phyloP scores from a whole-genome alignment of 2,888 invertebrate species.

The Proisotoma minuta region DNA sequence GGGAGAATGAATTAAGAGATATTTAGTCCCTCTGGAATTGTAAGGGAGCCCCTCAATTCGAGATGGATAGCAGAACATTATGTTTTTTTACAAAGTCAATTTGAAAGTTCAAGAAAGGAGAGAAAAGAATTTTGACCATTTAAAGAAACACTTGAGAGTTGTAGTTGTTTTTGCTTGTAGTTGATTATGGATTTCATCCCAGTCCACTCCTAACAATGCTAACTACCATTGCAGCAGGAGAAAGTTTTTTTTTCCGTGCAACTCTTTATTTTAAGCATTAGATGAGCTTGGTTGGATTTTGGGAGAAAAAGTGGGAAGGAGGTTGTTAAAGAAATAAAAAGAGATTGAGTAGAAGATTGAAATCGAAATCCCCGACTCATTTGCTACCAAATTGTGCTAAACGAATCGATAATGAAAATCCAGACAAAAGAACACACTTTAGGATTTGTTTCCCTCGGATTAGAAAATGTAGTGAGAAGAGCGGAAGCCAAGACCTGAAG shows the following conservation, averaged over 20 bases:
- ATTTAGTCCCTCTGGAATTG: too few relatives aligned
- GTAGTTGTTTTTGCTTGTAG: not conserved
- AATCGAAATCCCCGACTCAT: slow-evolving; percentile 32
- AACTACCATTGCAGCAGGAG: not conserved
- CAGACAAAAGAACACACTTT: not conserved
- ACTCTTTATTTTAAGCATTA: not conserved
- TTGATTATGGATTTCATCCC: not conserved
- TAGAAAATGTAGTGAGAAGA: too few relatives aligned
- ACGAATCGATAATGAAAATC: slow-evolving; percentile 36
- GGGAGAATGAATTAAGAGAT: too few relatives aligned
- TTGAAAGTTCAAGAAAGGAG: too few relatives aligned
- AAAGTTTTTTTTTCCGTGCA: not conserved
- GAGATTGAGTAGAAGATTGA: slow-evolving; percentile 18
- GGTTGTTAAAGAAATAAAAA: slow-evolving; percentile 6
- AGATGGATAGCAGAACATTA: too few relatives aligned
- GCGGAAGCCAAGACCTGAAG: too few relatives aligned
- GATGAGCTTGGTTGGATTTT: too few relatives aligned
- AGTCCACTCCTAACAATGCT: not conserved
- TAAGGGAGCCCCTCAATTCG: too few relatives aligned
- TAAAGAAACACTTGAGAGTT: not conserved
- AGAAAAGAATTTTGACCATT: not conserved
- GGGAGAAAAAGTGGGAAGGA: not conserved
- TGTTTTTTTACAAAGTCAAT: too few relatives aligned
- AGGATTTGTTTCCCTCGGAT: slow-evolving; percentile 7
- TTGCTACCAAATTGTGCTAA: slow-evolving; percentile 39